Base-by-base conservation (phyloP, 2,797 vertebrate species). In the Octomys mimax region DNA sequence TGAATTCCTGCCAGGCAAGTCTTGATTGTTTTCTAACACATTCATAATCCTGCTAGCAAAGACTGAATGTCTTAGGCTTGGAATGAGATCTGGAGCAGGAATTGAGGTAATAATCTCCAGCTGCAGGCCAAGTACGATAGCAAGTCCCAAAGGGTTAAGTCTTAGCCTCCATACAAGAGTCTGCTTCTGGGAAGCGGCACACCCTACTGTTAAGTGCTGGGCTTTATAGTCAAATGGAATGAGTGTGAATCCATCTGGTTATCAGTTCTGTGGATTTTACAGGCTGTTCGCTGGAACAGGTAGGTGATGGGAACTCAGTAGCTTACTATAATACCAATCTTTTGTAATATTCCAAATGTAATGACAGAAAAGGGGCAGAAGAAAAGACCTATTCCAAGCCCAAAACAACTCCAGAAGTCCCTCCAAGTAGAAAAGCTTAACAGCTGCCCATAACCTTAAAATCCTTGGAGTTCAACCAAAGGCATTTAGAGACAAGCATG, bases 1-100 rank as follows among this genome's bases (percentile, higher is more conserved):
- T 54, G 54, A 89, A 85, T 80, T 75, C 46, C 33, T 94, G 64
- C 42, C 57, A 90, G 62, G 21, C 31, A 95, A 91, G 21, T 73
- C 62, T 73, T 19, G 6, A 52, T 42, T 86, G 5, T 71, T 91
- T 96, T 73, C 83, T 94, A 87, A 95, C 11, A 91, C 12, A 73
- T 49, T 62, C 54, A 12, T 39, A 57, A 91, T 78, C 73, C 77
- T 84, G 24, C 66, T 79, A 79, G 49, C 89, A 54, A 89, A 13
- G 78, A 16, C 16, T 49, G 21, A 13, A 2, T 1, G 3, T 28
- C 11, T 64, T 24, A 87, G 46, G 66, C 57, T 59, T n/a, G 14
- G 81, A 57, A 89, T 73, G 36, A 71, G 89, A 83, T 42, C 10
- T 70, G 46, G 46, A 57, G 22, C 61, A 75, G 46, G 28, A 85